Percentiles rank a stretch among this genome's conserved stretches.
Conservation (phyloP, 2,113 vertebrate genomes). For the rat (Rattus norvegicus) region DNA sequence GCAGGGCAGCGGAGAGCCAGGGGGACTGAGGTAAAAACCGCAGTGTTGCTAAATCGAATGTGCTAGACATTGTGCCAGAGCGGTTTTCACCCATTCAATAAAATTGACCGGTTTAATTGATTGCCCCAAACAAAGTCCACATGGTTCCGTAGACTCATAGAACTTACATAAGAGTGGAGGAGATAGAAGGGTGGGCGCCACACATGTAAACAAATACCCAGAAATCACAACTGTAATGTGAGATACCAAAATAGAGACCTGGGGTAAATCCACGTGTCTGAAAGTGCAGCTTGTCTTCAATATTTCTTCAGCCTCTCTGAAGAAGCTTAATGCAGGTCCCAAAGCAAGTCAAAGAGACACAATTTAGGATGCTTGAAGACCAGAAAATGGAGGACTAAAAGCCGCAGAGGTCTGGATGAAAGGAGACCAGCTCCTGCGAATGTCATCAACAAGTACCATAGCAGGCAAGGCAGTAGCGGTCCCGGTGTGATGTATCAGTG, state of each 20-base stretch:
- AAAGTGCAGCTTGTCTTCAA: neutral
- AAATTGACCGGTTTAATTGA: neutral
- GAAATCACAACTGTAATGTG: neutral
- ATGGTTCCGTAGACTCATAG: neutral
- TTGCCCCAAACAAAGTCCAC: neutral
- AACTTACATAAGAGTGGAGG: neutral
- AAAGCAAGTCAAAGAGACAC: neutral
- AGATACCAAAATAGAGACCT: neutral
- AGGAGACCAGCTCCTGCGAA: neutral
- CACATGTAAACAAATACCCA: neutral
- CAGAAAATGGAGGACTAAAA: neutral
- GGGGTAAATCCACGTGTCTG: neutral
- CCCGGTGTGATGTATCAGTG: neutral
- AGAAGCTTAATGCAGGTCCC: neutral
- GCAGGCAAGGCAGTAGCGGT: neutral
- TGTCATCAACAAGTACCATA: neutral
- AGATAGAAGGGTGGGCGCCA: accelerated
- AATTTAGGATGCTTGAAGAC: neutral
- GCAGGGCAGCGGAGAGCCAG: neutral
- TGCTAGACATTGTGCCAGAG: neutral
- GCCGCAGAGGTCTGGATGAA: neutral
- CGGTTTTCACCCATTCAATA: neutral
- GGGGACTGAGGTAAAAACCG: neutral
- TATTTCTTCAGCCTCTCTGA: neutral
- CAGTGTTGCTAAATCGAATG: neutral